Evolutionary conservation across 1,140 invertebrate species (phyloP), one percentile per base, ranked within the genome.

Genomic region (Anagrus nilaparvatae): DNA sequence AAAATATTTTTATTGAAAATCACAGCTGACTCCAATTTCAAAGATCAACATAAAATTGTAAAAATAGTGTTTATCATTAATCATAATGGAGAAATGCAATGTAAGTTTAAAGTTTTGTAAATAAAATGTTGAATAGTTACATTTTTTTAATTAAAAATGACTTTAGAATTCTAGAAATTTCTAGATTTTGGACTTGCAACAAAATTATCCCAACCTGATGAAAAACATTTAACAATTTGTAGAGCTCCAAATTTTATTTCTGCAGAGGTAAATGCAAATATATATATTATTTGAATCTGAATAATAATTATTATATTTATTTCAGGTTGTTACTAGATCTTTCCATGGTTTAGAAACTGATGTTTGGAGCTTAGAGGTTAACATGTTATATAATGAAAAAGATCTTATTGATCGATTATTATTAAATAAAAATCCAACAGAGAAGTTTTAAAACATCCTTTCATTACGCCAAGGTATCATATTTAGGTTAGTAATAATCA

Each of bases 161-260:
- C 40, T 40, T 40, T 37, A 33, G 34, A 47, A 47, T 49, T 52
- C 33, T 43, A 78, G 79, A 97, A 97, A 85, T 96, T 97, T 47
- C 88, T 87, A 40, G 94, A 97, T 73, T 97, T 97, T 78, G 94
- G 94, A 34, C 69, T 97, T 51, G 92, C 94, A 4, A 95, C 90
- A 5, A 83, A 93, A 54, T 67, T 96, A n/a, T 76, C 74, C 45
- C 73, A 78, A 7, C 82, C 86, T 5, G 86, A 93, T 70, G 90
- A 96, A 59, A 90, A 89, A 60, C 90, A 97, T 67, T 78, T 87
- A 56, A 97, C 94, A 6, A 91, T 97, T 87, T 97, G 94, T 73
- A 95, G 93, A 27, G 98, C 95, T 27, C 94, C 95, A 25, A 98
- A 97, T 67, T 98, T 94, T 62, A 98, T 99, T 52, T 94, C 93